Percentiles rank a stretch among this genome's conserved stretches.
Evolutionary conservation across 2,797 vertebrate species (phyloP).

Genomic region (Brachyalestes nurse): DNA sequence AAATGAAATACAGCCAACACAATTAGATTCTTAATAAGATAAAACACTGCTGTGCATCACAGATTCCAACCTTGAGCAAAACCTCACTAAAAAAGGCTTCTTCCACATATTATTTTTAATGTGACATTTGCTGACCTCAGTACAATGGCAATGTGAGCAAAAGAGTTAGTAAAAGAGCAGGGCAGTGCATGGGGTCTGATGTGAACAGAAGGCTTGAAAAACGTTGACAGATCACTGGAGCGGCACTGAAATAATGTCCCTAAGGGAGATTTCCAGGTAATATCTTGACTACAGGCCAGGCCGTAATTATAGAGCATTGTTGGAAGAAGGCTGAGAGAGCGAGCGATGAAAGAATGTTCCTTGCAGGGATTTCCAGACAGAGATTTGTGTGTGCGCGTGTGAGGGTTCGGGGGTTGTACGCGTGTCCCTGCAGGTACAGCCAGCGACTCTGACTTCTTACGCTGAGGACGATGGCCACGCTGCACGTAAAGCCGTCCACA

Average conservation of each 20-base stretch:
- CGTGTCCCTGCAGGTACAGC: constrained; percentile 8
- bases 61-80: no score
- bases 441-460: neutral
- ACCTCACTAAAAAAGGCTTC: no score
- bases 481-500: neutral
- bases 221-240: constrained; percentile 17
- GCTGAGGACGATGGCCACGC: neutral
- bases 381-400: neutral
- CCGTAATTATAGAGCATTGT: constrained; percentile 30
- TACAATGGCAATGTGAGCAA: neutral
- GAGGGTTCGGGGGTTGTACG: neutral
- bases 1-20: no score
- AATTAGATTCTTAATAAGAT: no score
- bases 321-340: constrained; percentile 21
- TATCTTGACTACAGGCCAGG: constrained; percentile 7
- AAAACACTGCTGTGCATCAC: no score
- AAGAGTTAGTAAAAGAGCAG: neutral
- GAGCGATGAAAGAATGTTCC: constrained; percentile 40
- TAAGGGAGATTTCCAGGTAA: constrained; percentile 15
- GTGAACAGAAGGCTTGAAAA: neutral
- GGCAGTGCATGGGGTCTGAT: neutral
- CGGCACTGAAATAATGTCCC: constrained; percentile 11
- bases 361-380: constrained; percentile 6
- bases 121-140: no score
- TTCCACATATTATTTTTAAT: no score